Base-by-base conservation (phyloP, 2,888 invertebrate species). In the Rotaria sp. region DNA sequence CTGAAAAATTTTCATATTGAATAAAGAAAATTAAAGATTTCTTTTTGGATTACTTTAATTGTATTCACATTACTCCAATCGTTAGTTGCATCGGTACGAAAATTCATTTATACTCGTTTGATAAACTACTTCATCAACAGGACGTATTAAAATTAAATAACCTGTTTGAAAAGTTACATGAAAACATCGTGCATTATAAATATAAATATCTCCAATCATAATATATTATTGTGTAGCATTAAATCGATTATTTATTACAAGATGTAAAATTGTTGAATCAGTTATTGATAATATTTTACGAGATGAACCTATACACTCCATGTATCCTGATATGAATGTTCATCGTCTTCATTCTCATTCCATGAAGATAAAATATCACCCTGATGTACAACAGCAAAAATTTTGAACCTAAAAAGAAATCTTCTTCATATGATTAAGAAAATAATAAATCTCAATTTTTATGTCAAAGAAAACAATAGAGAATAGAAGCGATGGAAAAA, bases 141-240 rank as follows among this genome's bases (percentile, higher is more conserved):
- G 45, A 26, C 80, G 80, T 38, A 45, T 80, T 5, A 80, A 45
- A 11, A 45, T 45, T 15, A 80, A n/a, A 45, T 80, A 45, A n/a
- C 80, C 80, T 18, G 80, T 80, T 45, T 80, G 80, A n/a, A 80
- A 80, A 80, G 45, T 45, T 0, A 80, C 80, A 80, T 80, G 80
- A 80, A 80, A 80, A 80, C 45, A 80, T 80, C 45, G 15, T n/a
- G 80, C 45, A 45, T 45, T 26, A n/a, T n/a, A 26, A 11, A 45
- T 80, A 80, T 80, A 2, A 11, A 45, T 80, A 80, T 80, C 1
- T 41, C 80, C 80, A 41, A 45, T 80, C 45, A 80, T 45, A 45
- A 80, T 45, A 80, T 45, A 80, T 45, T 45, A 80, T 80, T 80
- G 41, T 10, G 80, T 80, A 45, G 4, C 10, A 80, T 80, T 80